Evolutionary conservation across 2,797 vertebrate genomes (phyloP).

Genomic region (Leptodactylus fallax): DNA sequence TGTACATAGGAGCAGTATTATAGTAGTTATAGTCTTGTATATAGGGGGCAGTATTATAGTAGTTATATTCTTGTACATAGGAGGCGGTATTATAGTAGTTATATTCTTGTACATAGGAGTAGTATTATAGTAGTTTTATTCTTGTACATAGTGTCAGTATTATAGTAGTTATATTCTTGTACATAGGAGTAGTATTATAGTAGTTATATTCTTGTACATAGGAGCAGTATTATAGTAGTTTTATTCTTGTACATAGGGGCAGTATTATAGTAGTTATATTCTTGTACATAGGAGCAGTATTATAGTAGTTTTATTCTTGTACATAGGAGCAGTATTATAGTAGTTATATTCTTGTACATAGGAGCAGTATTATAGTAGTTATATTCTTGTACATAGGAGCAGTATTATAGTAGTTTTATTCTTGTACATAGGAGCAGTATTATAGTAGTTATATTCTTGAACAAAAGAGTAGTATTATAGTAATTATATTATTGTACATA

Average conservation of each 20-base stretch:
- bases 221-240: neutral
- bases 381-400: slow-evolving; percentile 8
- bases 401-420: slow-evolving; percentile 18
- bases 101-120: slow-evolving; percentile 10
- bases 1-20: neutral
- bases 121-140: slow-evolving; percentile 5
- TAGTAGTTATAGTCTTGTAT: neutral
- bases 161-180: slow-evolving; percentile 15
- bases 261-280: slow-evolving; percentile 10
- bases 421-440: neutral
- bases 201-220: slow-evolving; percentile 1
- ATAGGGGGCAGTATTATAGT: slow-evolving; percentile 8
- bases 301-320: slow-evolving; percentile 15
- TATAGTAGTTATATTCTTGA: slow-evolving; percentile 14
- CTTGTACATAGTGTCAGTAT: neutral
- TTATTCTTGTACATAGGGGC: neutral
- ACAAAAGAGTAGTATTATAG: neutral
- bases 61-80: slow-evolving; percentile 19
- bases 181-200: neutral
- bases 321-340: slow-evolving; percentile 3
- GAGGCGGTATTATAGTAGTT: slow-evolving; percentile 9
- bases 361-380: slow-evolving; percentile 6
- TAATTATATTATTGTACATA: slow-evolving; percentile 8
- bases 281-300: slow-evolving; percentile 1
- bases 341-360: slow-evolving; percentile 17